These are phyloP conservation scores for Redunca redunca DNA, from an alignment of 2,113 vertebrate species.

Conservation along the genomic window DNA sequence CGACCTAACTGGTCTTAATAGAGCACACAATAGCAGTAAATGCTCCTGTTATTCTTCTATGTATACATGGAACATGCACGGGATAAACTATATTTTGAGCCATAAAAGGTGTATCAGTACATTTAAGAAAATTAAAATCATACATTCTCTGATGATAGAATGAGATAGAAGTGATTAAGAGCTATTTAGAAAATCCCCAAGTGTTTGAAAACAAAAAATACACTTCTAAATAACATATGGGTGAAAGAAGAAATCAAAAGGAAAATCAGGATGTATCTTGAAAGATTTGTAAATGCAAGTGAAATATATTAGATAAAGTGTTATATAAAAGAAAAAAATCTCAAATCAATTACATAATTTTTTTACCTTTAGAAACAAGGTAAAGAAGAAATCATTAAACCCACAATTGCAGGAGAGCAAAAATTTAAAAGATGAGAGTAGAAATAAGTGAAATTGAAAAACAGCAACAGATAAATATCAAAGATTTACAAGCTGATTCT, in stretches of 20 bases:
- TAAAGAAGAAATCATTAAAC: neutral
- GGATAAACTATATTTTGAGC: neutral
- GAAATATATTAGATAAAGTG: neutral
- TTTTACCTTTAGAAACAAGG: neutral
- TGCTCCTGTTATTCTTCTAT: neutral
- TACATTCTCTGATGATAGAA: neutral
- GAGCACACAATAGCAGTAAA: neutral
- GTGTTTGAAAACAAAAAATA: neutral
- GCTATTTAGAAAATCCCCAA: neutral
- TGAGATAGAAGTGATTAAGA: neutral
- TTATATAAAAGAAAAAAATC: neutral
- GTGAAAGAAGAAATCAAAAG: neutral
- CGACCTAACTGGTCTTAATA: neutral
- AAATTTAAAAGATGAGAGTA: neutral
- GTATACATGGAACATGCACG: neutral
- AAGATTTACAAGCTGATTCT: neutral
- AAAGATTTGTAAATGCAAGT: neutral
- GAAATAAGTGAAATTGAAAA: neutral
- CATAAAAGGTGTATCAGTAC: neutral
- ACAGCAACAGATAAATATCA: neutral
- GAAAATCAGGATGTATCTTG: neutral
- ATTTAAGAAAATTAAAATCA: conserved; percentile 8
- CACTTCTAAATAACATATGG: neutral
- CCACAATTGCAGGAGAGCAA: neutral
- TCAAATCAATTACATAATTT: neutral